Base-by-base conservation (phyloP, 2,113 vertebrate species). In the Antechinus stuartii region DNA sequence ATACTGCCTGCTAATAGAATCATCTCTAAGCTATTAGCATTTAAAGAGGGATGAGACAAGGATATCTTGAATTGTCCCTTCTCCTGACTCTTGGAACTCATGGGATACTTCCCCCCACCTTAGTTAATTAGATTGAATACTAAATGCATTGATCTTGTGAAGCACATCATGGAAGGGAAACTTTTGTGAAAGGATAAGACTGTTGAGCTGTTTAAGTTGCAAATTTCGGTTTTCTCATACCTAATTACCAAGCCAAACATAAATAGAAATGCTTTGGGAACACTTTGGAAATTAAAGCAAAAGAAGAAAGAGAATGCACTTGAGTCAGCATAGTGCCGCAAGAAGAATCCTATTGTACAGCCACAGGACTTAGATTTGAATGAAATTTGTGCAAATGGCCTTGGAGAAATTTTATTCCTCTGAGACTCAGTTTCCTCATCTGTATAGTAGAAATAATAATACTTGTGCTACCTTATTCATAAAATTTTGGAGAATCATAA, bases 11-110 rank as follows among this genome's bases (percentile, higher is more conserved):
- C 93, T 98, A 97, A 97, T 97, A 97, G 97, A 97, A 98, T 96
- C 97, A 97, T 97, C 96, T 97, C 96, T 96, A 98, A 98, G 96
- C 97, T 96, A 96, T 98, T 98, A 98, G 96, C 97, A 98, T 97
- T 97, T 98, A 97, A 98, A 98, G 96, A 97, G 68, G 94, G 97
- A 97, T 97, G 96, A 98, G 95, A 97, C 93, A 96, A 95, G 95
- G 94, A 92, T 95, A 89, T 96, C 97, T 90, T 57, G 93, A 97
- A 97, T 96, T 95, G 96, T 97, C 94, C 96, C 92, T 96, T 98
- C 93, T 97, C 90, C n/a, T 94, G 91, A 92, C 89, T 97, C 54
- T 89, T 92, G 68, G 42, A 93, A 94, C 96, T 97, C 96, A 97
- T 93, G 97, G 95, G 96, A 96, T 92, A 94, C 94, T 96, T 26